A percentile compares a stretch with the other conserved stretches of the same genome.
phyloP scores from a whole-genome alignment of 1,140 invertebrate genomes.

The Brachionus asplanchnoidis region DNA sequence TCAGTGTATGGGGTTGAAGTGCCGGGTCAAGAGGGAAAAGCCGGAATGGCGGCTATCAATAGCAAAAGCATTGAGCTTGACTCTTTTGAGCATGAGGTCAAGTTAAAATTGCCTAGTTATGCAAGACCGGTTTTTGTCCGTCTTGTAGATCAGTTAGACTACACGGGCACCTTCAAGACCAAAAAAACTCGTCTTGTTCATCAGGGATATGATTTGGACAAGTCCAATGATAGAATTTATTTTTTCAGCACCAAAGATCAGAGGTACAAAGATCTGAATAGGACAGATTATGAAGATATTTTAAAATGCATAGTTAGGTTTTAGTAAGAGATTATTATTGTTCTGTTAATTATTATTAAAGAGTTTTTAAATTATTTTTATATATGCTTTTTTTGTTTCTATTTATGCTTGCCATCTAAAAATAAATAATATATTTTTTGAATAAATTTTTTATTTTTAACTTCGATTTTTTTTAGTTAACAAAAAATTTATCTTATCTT shows the following conservation, averaged over 20 bases:
- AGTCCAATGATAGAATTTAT: constrained; percentile 11
- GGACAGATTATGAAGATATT: background rate
- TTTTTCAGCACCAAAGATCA: background rate
- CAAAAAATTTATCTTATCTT: too few species aligned
- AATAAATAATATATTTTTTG: too few species aligned
- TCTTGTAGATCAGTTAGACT: constrained; percentile 11
- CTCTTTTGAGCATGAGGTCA: background rate
- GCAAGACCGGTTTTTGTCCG: constrained; percentile 18
- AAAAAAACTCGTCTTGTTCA: constrained; percentile 35
- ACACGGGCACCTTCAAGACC: constrained; percentile 30
- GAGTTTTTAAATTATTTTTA: background rate
- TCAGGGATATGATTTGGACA: background rate
- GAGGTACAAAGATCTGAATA: background rate
- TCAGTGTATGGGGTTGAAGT: constrained; percentile 90
- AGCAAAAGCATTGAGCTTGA: background rate
- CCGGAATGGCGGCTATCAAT: constrained; percentile 23
- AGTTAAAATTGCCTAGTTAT: background rate
- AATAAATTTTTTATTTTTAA: too few species aligned
- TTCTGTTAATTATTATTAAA: too few species aligned
- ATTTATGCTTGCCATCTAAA: too few species aligned
- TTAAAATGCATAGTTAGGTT: background rate
- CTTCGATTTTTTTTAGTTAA: too few species aligned
- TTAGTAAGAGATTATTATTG: background rate
- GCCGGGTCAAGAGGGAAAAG: constrained; percentile 50
- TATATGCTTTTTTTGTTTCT: too few species aligned